phyloP scores from a whole-genome alignment of 2,113 vertebrate genomes.

The Embiotoca jacksoni region DNA sequence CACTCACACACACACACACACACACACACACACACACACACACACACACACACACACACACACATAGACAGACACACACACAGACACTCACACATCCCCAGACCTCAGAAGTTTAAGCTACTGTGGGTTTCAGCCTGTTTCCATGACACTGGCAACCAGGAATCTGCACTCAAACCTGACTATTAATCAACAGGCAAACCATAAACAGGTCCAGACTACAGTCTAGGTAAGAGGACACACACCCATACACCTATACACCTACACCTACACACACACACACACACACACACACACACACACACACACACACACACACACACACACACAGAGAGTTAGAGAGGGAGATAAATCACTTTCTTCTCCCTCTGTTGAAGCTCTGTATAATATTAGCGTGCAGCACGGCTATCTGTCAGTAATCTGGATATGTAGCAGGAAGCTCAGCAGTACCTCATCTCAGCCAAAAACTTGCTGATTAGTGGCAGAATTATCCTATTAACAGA shows the following conservation, averaged over 20 bases:
- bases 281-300: slow-evolving; percentile 13
- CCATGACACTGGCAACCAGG: slow-evolving; percentile 51
- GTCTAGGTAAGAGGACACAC: slow-evolving; percentile 1
- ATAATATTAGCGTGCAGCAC: slow-evolving; percentile 12
- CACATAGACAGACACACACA: background rate
- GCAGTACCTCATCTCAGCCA: slow-evolving; percentile 53
- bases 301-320: slow-evolving; percentile 16
- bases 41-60: slow-evolving; percentile 10
- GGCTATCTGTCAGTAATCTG: slow-evolving; percentile 60
- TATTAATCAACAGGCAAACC: slow-evolving; percentile 32
- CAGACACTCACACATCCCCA: slow-evolving; percentile 21
- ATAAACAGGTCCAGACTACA: background rate
- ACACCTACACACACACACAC: slow-evolving; percentile 23
- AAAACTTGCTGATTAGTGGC: slow-evolving; percentile 69
- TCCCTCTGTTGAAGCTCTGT: slow-evolving; percentile 8
- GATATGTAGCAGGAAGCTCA: slow-evolving; percentile 53
- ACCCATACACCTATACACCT: too few species aligned
- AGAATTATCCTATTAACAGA: slow-evolving; percentile 71
- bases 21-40: background rate
- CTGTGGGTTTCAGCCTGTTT: slow-evolving; percentile 47
- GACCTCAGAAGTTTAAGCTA: slow-evolving; percentile 44
- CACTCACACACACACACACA: slow-evolving; percentile 6
- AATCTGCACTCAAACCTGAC: slow-evolving; percentile 23
- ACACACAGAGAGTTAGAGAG: background rate
- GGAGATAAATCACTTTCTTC: slow-evolving; percentile 22